Evolutionary conservation across 2,797 vertebrate species (phyloP), one percentile per base, ranked within the genome.

Genomic region (Anguilla marmorata): DNA sequence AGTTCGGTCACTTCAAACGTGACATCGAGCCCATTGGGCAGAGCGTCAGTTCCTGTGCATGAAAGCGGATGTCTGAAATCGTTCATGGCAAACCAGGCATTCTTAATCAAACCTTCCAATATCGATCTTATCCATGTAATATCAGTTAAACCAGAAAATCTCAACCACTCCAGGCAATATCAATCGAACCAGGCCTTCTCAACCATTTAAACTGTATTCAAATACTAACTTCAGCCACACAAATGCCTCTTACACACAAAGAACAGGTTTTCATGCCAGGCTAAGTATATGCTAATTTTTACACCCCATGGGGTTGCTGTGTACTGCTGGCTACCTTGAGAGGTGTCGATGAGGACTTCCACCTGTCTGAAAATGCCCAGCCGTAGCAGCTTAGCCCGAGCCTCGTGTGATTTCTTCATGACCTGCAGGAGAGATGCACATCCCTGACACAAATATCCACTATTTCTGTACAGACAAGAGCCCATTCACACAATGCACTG

Each of bases 321-420:
- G 27, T 12, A 30, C 12, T n/a, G 27, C 1, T 30, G n/a, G 27
- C 30, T 93, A 99, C 98, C 98, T 91, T 98, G 97, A 89, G 97
- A 98, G 0, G 97, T 97, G 72, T 99, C 98, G 2, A 99, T 99
- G 74, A 99, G 94, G 82, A 99, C 98, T 24, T 99, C 98, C 85
- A 99, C 98, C 1, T 99, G 97, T 60, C 97, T 96, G 66, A 99
- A 99, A 89, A 99, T 97, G 1, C 98, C 98, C 0, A 99, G 94
- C 0, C 97, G 97, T 3, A 99, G 97, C 90, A 99, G 91, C 88
- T 92, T 98, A 90, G 97, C 97, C 48, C 98, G 96, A 89, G 98
- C 98, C 4, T 98, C 93, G 0, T 99, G 98, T 0, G 98, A 96
- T 90, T 95, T 97, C 63, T 96, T 97, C 98, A 99, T 99, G 48